phyloP scores from a whole-genome alignment of 2,113 vertebrate genomes.

The Orthonyx spaldingii region DNA sequence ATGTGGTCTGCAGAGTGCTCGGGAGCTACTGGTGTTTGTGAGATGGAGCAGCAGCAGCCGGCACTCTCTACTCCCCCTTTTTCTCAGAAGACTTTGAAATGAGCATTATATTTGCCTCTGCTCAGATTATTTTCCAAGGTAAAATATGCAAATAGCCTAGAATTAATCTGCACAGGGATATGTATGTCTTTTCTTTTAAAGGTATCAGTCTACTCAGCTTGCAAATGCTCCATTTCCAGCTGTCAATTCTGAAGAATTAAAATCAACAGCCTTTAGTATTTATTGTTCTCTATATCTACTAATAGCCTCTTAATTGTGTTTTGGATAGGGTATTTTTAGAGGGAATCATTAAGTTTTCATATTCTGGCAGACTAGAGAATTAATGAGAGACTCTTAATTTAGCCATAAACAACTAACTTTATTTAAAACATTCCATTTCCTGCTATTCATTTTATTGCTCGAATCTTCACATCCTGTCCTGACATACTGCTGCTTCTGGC shows the following conservation, averaged over 20 bases:
- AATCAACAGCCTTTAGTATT: constrained; percentile 66
- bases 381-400: constrained; percentile 28
- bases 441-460: neutral
- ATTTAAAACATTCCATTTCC: neutral
- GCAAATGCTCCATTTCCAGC: neutral
- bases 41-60: neutral
- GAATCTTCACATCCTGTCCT: neutral
- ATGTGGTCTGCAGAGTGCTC: neutral
- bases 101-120: neutral
- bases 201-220: neutral
- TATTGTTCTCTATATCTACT: constrained; percentile 54
- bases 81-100: neutral
- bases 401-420: neutral
- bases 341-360: constrained; percentile 7
- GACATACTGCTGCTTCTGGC: neutral
- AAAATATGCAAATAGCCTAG: constrained; percentile 4
- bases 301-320: constrained; percentile 63
- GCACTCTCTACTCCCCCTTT: neutral
- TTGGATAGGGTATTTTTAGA: constrained; percentile 48
- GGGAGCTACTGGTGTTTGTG: neutral
- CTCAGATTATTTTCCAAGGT: neutral
- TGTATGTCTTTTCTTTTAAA: neutral
- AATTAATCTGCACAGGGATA: constrained; percentile 12
- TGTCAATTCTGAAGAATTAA: constrained; percentile 60
- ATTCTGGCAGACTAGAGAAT: neutral